phyloP scores from a whole-genome alignment of 1,140 invertebrate species.

The Rhyacophila brunnea region DNA sequence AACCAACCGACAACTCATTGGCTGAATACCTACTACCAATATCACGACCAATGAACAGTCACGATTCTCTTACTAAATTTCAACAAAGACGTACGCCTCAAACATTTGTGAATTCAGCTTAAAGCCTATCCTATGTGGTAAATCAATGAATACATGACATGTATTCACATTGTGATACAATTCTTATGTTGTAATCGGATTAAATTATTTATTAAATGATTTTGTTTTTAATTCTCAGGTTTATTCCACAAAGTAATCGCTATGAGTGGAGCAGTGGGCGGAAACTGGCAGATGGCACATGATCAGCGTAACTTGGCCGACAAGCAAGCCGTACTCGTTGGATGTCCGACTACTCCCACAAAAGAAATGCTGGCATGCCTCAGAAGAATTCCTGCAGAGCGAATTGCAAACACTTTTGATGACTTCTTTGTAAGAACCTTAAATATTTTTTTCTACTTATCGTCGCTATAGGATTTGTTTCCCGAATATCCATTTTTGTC shows the following conservation, averaged over 20 bases:
- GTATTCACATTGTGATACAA: no score
- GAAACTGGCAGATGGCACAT: conserved; percentile 53
- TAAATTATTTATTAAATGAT: not conserved
- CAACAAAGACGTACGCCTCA: no score
- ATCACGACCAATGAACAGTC: no score
- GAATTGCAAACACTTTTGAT: conserved; percentile 52
- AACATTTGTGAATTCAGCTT: no score
- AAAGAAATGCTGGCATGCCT: conserved; percentile 64
- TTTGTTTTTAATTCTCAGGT: conserved; percentile 40
- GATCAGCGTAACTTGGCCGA: conserved; percentile 62
- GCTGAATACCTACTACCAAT: no score
- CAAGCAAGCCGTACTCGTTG: conserved; percentile 65
- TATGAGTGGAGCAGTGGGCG: conserved; percentile 67
- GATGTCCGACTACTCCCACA: conserved; percentile 62
- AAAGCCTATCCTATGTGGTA: no score
- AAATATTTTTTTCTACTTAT: not conserved
- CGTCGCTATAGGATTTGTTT: no score
- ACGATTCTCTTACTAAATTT: no score
- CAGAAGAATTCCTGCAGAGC: conserved; percentile 53
- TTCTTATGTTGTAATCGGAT: not conserved
- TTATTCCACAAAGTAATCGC: conserved; percentile 70
- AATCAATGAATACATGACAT: no score
- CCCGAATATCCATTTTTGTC: no score
- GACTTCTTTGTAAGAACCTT: conserved; percentile 52
- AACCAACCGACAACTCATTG: no score